Evolutionary conservation across 2,113 vertebrate species (phyloP).

Genomic region (Neopipo cinnamomea): DNA sequence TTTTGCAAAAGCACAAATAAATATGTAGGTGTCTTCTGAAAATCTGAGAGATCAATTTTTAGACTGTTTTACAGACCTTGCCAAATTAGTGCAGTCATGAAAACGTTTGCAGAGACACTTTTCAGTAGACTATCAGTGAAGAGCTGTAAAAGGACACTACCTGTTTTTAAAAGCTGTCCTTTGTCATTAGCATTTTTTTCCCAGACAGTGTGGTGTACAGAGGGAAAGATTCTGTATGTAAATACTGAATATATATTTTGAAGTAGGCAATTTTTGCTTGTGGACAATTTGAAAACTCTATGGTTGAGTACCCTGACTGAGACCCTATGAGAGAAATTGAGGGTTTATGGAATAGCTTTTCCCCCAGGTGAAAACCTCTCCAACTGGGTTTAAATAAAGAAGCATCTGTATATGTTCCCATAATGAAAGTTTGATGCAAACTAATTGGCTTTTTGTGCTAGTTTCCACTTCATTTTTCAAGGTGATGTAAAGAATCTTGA

Average conservation of each 20-base stretch:
- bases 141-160: not conserved
- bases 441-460: not conserved
- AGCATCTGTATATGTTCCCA: not conserved
- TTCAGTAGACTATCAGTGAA: not conserved
- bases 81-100: not conserved
- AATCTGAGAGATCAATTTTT: not conserved
- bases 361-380: not conserved
- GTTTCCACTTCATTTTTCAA: not conserved
- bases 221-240: not conserved
- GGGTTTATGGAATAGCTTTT: not conserved
- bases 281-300: not conserved
- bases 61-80: not conserved
- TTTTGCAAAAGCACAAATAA: slow-evolving; percentile 14
- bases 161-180: not conserved
- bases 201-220: not conserved
- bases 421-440: not conserved
- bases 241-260: not conserved
- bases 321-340: not conserved
- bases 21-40: not conserved
- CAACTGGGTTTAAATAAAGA: not conserved
- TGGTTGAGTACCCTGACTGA: not conserved
- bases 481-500: not conserved
- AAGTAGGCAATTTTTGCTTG: not conserved
- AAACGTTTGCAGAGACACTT: not conserved
- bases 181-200: not conserved